Evolutionary conservation across 2,888 invertebrate genomes (phyloP).

Genomic region (Clostera curtula): DNA sequence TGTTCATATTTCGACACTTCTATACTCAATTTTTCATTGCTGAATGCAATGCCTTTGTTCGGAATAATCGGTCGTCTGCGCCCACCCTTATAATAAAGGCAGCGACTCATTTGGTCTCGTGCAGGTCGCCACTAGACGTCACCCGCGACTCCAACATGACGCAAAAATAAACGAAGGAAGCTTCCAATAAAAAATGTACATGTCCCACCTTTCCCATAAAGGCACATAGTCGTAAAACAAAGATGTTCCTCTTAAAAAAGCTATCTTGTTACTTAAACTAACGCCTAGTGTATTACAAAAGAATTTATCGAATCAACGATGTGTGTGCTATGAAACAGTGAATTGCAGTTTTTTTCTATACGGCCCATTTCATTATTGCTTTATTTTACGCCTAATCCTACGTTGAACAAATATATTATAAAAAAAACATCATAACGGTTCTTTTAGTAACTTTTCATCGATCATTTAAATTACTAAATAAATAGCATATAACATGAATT

Average conservation of each 20-base stretch:
- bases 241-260: conserved; percentile 56
- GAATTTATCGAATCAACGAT: conserved; percentile 44
- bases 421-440: conserved; percentile 24
- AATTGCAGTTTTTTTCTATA: conserved; percentile 17
- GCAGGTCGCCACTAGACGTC: conserved; percentile 10
- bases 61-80: too few relatives aligned
- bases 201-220: conserved; percentile 48
- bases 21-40: too few relatives aligned
- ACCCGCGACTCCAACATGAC: conserved; percentile 28
- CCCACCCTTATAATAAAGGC: too few relatives aligned
- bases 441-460: conserved; percentile 34
- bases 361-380: conserved; percentile 26
- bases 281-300: conserved; percentile 40
- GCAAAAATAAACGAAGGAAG: conserved; percentile 41
- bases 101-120: too few relatives aligned
- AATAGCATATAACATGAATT: conserved; percentile 66
- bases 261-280: conserved; percentile 60
- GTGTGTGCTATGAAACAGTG: conserved; percentile 43
- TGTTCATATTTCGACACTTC: too few relatives aligned
- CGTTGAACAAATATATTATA: conserved; percentile 18
- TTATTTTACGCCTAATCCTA: conserved; percentile 24
- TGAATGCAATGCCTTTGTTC: too few relatives aligned
- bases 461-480: conserved; percentile 49
- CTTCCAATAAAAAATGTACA: conserved; percentile 42
- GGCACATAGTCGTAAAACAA: conserved; percentile 59